Evolutionary conservation across 2,113 vertebrate genomes (phyloP).

Genomic region (Hemibagrus wyckioides): DNA sequence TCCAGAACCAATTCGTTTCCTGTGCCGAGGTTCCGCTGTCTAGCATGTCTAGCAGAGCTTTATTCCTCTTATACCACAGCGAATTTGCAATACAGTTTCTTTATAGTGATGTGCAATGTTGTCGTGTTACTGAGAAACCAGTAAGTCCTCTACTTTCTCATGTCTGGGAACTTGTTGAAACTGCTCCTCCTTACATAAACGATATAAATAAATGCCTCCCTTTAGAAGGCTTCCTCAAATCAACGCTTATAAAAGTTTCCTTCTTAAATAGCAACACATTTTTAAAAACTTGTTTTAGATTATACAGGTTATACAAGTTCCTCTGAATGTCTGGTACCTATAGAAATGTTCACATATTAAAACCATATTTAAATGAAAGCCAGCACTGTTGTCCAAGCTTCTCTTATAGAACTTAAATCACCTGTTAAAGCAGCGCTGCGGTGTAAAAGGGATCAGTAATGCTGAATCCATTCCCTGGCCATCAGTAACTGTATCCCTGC

Average conservation of each 20-base stretch:
- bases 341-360: background rate
- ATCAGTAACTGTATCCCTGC: slow-evolving; percentile 46
- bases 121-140: background rate
- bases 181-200: background rate
- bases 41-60: background rate
- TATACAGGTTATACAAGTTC: background rate
- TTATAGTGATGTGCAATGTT: background rate
- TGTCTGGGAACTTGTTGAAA: background rate
- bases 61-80: background rate
- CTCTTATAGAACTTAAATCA: background rate
- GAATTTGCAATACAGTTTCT: background rate
- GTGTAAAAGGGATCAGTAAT: background rate
- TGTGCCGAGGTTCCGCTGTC: too few species aligned
- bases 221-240: background rate
- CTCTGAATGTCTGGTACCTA: too few species aligned
- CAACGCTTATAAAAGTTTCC: background rate
- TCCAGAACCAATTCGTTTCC: too few species aligned
- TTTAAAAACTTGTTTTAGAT: background rate
- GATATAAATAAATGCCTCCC: background rate
- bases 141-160: background rate
- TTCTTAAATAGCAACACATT: background rate
- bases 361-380: background rate
- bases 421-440: background rate
- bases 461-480: background rate
- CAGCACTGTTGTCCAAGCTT: background rate